Evolutionary conservation across 2,888 invertebrate genomes (phyloP), one percentile per base, ranked within the genome.

Genomic region (Cheilosia soror): DNA sequence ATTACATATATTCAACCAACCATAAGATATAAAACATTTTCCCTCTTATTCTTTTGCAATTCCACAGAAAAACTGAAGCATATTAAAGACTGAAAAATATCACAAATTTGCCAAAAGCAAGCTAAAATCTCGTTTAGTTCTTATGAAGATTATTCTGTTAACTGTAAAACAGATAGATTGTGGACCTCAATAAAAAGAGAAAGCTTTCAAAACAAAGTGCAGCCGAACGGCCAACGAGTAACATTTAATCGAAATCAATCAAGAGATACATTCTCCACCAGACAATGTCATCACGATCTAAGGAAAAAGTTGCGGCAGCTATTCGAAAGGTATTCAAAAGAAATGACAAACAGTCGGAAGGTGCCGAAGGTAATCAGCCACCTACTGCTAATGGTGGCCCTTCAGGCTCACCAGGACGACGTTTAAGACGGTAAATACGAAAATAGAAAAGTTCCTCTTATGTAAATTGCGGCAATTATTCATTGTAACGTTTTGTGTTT

Each of bases 281-380:
- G 55, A 93, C 92, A 89, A 96, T 96, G 96, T 94, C 95, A 89
- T 95, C 96, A 88, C 94, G 96, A 88, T 96, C 96, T 40, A 96
- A 96, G 92, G 96, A 96, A 90, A 96, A 96, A 93, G 95, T 97
- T 85, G 95, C 96, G 33, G 95, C 96, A 31, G 96, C 96, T 65
- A 95, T 97, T 92, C 94, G 95, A 88, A 96, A 96, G 93, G 93
- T 96, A 88, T 96, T 96, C 91, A 95, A 95, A 88, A 95, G 96
- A 58, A 88, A 95, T 20, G 95, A 95, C 90, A 96, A 96, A 90
- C 93, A 95, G 75, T 93, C 92, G 27, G 95, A 95, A 88, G 95
- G 94, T 85, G 95, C 94, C 78, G 89, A 88, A 55, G 89, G 82
- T 40, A 89, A 87, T 71, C 88, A 88, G 31, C 88, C 88, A 79